Conservation (phyloP, 1,140 invertebrate genomes). For the Nomia melanderi region DNA sequence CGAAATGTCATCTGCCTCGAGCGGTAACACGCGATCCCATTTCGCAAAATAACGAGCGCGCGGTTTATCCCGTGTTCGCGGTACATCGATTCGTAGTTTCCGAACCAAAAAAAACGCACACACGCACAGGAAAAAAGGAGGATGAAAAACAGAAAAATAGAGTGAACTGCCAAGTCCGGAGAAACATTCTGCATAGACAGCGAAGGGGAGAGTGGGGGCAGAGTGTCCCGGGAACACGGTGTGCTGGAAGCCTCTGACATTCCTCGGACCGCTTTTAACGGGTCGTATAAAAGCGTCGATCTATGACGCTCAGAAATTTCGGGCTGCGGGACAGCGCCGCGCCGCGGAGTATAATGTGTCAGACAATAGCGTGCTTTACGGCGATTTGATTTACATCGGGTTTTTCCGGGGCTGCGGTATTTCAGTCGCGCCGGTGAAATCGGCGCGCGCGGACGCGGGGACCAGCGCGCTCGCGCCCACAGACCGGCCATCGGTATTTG, state of each 20-base stretch:
- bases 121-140: too few relatives aligned
- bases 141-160: too few relatives aligned
- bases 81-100: slow-evolving; percentile 27
- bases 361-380: slow-evolving; percentile 59
- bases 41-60: slow-evolving; percentile 37
- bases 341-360: slow-evolving; percentile 30
- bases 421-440: slow-evolving; percentile 38
- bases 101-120: neutral
- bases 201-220: neutral
- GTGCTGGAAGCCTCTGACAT: neutral
- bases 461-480: neutral
- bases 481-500: slow-evolving; percentile 27
- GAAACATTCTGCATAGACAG: slow-evolving; percentile 3
- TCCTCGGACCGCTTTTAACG: slow-evolving; percentile 33
- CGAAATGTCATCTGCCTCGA: slow-evolving; percentile 1
- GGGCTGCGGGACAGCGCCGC: neutral
- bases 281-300: slow-evolving; percentile 31
- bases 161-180: neutral
- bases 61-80: slow-evolving; percentile 1
- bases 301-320: slow-evolving; percentile 30
- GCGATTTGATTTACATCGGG: slow-evolving; percentile 65
- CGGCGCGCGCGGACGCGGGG: slow-evolving; percentile 4
- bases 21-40: slow-evolving; percentile 8
- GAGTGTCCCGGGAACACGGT: too few relatives aligned
- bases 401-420: slow-evolving; percentile 47